Evolutionary conservation across 1,140 invertebrate species (phyloP), one percentile per base, ranked within the genome.

Genomic region (Zaprionus gabonicus): DNA sequence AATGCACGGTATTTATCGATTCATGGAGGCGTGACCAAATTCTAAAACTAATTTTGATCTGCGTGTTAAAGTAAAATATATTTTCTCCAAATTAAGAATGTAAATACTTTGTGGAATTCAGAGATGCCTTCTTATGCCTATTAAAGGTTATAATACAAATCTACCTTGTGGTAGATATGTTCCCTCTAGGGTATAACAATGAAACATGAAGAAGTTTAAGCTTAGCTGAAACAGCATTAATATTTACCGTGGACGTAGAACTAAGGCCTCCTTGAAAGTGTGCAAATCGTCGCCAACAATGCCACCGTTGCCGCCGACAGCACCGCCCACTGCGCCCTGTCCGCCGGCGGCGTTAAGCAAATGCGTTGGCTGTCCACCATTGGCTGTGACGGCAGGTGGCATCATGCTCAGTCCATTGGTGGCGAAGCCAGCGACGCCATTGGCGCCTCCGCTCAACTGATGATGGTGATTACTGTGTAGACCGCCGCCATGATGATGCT

Each of bases 191-290:
- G 9, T 9, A 31, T 31, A 2, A 10, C 31, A 44, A 44, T 44
- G 5, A 12, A 44, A n/a, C 15, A n/a, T n/a, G 41, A 2, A n/a
- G 2, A 17, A 44, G 2, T 44, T 17, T 44, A 17, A 44, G 0
- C 10, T 13, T 13, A 38, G 41, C 2, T n/a, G 6, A 13, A 41
- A 4, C 15, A 5, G 38, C 12, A 36, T 55, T 13, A 1, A 15
- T 34, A 80, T 66, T 80, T 81, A 94, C 93, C 91, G 93, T 94
- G 95, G 93, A 92, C 94, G 94, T 70, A 94, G 91, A 67, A 95
- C 95, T 81, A 97, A 94, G 65, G 96, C 96, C 94, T 97, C 96
- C 91, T 95, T 94, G 88, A 97, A 97, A 72, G 95, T 96, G 75
- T 96, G 95, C 73, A 97, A 93, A 83, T 96, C 95, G 55, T 94